These are phyloP conservation scores for Ibidorhyncha struthersii DNA, from an alignment of 2,113 vertebrate genomes.

Conservation along the genomic window DNA sequence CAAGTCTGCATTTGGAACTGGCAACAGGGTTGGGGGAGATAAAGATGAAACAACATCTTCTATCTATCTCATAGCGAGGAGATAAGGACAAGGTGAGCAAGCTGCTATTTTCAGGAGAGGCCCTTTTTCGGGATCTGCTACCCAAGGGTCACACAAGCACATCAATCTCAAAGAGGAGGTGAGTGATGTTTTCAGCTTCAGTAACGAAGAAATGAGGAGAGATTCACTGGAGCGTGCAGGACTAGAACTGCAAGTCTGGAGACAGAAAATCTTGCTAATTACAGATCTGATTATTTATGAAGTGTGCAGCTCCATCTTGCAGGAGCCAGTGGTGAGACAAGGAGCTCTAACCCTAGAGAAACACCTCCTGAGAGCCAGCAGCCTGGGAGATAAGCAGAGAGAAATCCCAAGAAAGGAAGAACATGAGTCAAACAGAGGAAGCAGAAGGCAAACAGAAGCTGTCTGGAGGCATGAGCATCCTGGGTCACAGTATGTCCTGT, in stretches of 20 bases:
- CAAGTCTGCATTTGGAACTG: neutral
- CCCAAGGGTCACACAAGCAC: neutral
- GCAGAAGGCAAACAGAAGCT: slow-evolving; percentile 29
- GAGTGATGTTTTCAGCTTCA: neutral
- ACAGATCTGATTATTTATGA: slow-evolving; percentile 32
- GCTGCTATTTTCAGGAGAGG: neutral
- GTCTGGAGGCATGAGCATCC: neutral
- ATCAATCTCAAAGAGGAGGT: neutral
- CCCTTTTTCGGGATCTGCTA: neutral
- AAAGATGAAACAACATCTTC: neutral
- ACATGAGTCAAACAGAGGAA: neutral
- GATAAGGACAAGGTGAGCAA: slow-evolving; percentile 17
- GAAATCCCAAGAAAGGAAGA: neutral
- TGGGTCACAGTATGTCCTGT: neutral
- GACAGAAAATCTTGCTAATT: slow-evolving; percentile 15
- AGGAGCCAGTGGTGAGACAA: slow-evolving; percentile 7
- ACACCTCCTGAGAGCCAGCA: neutral
- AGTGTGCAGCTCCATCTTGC: neutral
- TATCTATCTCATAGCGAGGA: neutral
- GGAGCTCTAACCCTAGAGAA: neutral
- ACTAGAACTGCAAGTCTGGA: neutral
- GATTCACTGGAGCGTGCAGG: neutral
- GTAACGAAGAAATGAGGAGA: neutral
- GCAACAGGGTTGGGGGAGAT: neutral
- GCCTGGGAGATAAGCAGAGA: slow-evolving; percentile 19